Base-by-base conservation (phyloP, 2,113 vertebrate species). In the Dipodomys merriami region DNA sequence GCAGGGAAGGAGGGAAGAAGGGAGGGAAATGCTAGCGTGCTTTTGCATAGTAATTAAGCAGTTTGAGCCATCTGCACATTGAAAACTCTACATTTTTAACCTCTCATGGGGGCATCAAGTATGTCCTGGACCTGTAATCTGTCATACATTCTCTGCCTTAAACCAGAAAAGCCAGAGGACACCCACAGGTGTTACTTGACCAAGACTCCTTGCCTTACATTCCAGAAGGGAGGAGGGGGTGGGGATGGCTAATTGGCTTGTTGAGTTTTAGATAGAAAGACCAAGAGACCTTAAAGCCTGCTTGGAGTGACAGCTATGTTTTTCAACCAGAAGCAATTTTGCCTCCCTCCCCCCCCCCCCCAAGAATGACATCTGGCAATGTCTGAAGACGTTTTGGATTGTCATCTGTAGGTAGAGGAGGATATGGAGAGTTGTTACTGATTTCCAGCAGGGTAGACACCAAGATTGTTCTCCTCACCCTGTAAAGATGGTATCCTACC, bases 41-140 rank as follows among this genome's bases (percentile, higher is more conserved):
- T 91, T 86, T 95, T 30, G 49, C 91, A 92, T 95, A 92, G 92
- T 93, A 95, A 96, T 97, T 97, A 96, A 97, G 96, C 93, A 77
- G 96, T 1, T 4, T 76, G 15, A 96, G 95, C 89, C 94, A 95
- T 96, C 96, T 98, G 96, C 94, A 86, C 92, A 0, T 19, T 67
- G 88, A 97, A 95, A 44, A 93, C 97, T 96, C 71, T 18, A 69
- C 91, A 95, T 92, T 94, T 94, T 92, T 82, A 69, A 88, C 94
- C 72, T 96, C 96, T 95, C 96, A 5, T 95, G 91, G 95, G 89
- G 96, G 96, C 96, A 95, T 91, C 93, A 39, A 96, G 93, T 91
- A 88, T 91, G 81, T 1, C 23, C 65, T 53, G 81, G 96, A 90
- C 93, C 83, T 91, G 94, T 83, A 91, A 88, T 88, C 91, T 91